phyloP scores from a whole-genome alignment of 2,888 invertebrate genomes.

The Lamellibrachia satsuma region DNA sequence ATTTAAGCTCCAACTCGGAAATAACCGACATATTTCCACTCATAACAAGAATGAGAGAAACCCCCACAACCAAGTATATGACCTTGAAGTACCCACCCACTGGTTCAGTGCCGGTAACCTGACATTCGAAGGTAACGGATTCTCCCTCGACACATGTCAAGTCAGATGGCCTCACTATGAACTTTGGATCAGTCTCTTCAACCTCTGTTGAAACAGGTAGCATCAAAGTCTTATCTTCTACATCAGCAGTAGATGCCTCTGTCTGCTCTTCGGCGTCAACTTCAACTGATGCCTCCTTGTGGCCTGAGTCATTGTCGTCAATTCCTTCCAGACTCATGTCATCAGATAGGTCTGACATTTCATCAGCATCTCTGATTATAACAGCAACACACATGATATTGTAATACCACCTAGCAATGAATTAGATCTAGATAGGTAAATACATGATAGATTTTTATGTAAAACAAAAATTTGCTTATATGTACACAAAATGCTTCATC shows the following conservation, averaged over 20 bases:
- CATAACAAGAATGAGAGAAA: not conserved
- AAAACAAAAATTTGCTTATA: not conserved
- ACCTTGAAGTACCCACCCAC: slow-evolving; percentile 48
- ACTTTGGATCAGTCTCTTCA: slow-evolving; percentile 54
- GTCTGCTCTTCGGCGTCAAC: not conserved
- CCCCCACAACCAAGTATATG: not conserved
- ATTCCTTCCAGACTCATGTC: slow-evolving; percentile 39
- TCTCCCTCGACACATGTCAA: slow-evolving; percentile 56
- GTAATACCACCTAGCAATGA: not conserved
- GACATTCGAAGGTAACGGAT: slow-evolving; percentile 53
- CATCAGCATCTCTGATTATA: slow-evolving; percentile 54
- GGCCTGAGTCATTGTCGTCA: slow-evolving; percentile 23
- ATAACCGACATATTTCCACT: not conserved
- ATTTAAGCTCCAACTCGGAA: not conserved
- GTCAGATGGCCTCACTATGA: slow-evolving; percentile 54
- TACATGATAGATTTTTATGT: not conserved
- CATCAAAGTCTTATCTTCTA: slow-evolving; percentile 8
- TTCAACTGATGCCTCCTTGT: slow-evolving; percentile 21
- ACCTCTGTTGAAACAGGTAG: slow-evolving; percentile 17
- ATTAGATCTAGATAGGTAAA: not conserved
- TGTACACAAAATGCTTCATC: not conserved
- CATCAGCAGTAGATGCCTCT: not conserved
- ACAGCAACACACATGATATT: not conserved
- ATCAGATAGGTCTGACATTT: slow-evolving; percentile 58
- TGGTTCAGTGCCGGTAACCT: slow-evolving; percentile 55